Evolutionary conservation across 2,888 invertebrate species (phyloP).

Genomic region (Steromphala cineraria): DNA sequence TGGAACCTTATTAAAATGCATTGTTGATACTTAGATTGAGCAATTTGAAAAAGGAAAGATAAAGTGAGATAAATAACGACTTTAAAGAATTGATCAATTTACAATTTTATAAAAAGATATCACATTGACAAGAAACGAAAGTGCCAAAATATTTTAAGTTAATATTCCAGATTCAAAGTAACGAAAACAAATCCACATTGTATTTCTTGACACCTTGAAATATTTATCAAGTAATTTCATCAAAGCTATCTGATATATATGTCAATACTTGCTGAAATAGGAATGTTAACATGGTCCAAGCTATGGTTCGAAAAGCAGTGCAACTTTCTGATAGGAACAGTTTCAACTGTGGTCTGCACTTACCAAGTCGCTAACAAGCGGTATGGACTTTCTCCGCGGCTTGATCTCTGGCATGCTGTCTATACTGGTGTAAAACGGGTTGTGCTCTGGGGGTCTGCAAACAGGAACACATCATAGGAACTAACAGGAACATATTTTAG

Average conservation of each 20-base stretch:
- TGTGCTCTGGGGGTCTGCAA: slow-evolving; percentile 88
- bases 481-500: too few species aligned
- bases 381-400: slow-evolving; percentile 96
- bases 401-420: slow-evolving; percentile 99
- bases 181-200: background rate
- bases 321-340: background rate
- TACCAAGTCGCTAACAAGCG: slow-evolving; percentile 99
- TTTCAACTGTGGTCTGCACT: slow-evolving; percentile 76
- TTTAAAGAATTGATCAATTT: background rate
- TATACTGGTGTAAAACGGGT: slow-evolving; percentile 99
- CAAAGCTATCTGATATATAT: background rate
- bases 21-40: background rate
- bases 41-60: background rate
- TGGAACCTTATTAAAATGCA: background rate
- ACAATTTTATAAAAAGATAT: background rate
- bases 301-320: too few species aligned
- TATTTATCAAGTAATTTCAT: background rate
- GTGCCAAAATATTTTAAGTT: background rate
- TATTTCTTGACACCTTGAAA: background rate
- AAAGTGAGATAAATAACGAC: background rate
- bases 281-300: too few species aligned
- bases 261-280: background rate
- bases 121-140: background rate
- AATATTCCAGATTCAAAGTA: background rate
- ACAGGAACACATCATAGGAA: background rate